Conservation (phyloP, 2,888 invertebrate species). For the Melangyna quadrimaculata region DNA sequence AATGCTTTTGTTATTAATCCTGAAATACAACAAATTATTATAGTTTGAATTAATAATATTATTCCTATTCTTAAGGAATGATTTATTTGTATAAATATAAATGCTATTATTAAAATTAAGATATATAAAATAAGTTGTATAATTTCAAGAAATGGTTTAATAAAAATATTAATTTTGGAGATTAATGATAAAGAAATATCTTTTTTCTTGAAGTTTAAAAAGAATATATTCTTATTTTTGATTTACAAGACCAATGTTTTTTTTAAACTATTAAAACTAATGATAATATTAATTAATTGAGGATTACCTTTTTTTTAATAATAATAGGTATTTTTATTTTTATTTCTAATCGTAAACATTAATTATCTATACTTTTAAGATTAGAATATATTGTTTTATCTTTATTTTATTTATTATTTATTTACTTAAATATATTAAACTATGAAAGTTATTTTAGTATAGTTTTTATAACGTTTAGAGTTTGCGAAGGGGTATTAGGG, state of each 20-base stretch:
- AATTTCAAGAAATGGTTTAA: slow-evolving; percentile 85
- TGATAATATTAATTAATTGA: slow-evolving; percentile 81
- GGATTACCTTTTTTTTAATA: slow-evolving; percentile 82
- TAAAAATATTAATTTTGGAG: slow-evolving; percentile 87
- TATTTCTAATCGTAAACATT: slow-evolving; percentile 83
- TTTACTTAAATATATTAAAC: slow-evolving; percentile 81
- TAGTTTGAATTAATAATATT: slow-evolving; percentile 82
- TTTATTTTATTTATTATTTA: slow-evolving; percentile 82
- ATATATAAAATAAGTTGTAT: slow-evolving; percentile 75
- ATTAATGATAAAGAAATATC: slow-evolving; percentile 83
- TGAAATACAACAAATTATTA: slow-evolving; percentile 81
- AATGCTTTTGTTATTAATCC: slow-evolving; percentile 82
- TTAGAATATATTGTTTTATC: slow-evolving; percentile 84
- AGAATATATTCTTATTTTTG: slow-evolving; percentile 83
- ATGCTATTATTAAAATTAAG: slow-evolving; percentile 77
- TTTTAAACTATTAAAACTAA: slow-evolving; percentile 85
- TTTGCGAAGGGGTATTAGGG: slow-evolving; percentile 86
- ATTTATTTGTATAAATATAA: slow-evolving; percentile 80
- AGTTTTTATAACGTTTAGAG: slow-evolving; percentile 84
- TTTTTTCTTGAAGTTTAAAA: slow-evolving; percentile 85
- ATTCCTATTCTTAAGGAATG: slow-evolving; percentile 83
- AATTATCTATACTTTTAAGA: slow-evolving; percentile 84
- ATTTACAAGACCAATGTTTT: slow-evolving; percentile 87
- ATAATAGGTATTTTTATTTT: slow-evolving; percentile 82
- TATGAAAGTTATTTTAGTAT: slow-evolving; percentile 83